These are phyloP conservation scores for Sceliomorpha sp. DNA, from an alignment of 2,888 invertebrate genomes.

Conservation along the genomic window DNA sequence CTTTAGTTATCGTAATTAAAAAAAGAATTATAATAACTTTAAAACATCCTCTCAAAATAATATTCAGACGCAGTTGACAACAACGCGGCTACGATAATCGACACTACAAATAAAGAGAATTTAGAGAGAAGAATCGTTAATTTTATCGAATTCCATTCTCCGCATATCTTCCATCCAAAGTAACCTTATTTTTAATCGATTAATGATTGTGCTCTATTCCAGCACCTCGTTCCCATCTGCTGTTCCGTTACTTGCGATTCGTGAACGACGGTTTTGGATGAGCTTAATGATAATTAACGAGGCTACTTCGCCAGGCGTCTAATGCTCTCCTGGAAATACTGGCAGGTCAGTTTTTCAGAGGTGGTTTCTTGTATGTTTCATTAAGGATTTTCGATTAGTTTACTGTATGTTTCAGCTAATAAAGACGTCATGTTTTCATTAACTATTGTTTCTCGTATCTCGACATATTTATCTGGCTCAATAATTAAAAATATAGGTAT, in stretches of 20 bases:
- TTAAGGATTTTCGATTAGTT: constrained; percentile 1
- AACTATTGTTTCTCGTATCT: too few species aligned
- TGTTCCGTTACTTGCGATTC: constrained; percentile 7
- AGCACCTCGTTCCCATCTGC: constrained; percentile 1
- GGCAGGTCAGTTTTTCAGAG: constrained; percentile 15
- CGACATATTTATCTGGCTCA: too few species aligned
- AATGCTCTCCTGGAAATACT: constrained; percentile 10
- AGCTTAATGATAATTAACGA: constrained; percentile 34
- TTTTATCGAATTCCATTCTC: background rate
- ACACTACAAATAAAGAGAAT: background rate
- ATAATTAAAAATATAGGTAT: too few species aligned
- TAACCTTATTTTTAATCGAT: constrained; percentile 14
- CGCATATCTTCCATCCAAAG: constrained; percentile 1
- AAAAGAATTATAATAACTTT: too few species aligned
- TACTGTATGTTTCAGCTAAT: constrained; percentile 6
- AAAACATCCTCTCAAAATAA: too few species aligned
- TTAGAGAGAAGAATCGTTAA: constrained; percentile 8
- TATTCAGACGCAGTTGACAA: too few species aligned
- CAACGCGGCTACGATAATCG: too few species aligned
- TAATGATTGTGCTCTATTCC: constrained; percentile 2
- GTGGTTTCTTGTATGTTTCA: background rate
- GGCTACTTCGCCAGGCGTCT: constrained; percentile 16
- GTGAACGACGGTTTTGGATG: constrained; percentile 8
- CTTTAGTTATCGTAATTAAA: too few species aligned
- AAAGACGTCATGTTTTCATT: too few species aligned